Base-by-base conservation (phyloP, 1,140 invertebrate species). In the Venturia canescens region DNA sequence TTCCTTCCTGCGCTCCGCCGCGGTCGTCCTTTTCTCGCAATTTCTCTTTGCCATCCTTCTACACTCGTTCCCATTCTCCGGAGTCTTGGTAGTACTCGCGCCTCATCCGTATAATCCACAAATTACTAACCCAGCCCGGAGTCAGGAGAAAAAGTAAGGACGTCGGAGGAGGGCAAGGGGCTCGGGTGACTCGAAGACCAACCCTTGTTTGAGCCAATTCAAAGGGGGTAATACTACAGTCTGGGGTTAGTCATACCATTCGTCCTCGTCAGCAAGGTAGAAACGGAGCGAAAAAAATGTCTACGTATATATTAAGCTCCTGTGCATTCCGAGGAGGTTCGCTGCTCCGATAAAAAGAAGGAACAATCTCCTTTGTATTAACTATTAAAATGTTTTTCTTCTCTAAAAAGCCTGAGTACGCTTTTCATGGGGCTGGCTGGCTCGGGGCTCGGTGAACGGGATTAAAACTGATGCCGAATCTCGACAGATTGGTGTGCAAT, bases 61-160 rank as follows among this genome's bases (percentile, higher is more conserved):
- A 57, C 23, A 53, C 26, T 67, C 44, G 50, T 66, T 79, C 74
- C 27, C 31, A 69, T 76, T 80, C 60, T 69, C 29, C 21, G 23
- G 26, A 53, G 50, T 50, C 60, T 78, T 69, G 44, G 16, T 70
- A 78, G 16, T 70, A 78, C 63, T 79, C 50, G 44, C 31, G 79
- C 67, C 69, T 83, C 71, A 81, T 84, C 83, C 83, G 86, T 88
- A 88, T 89, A 90, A 90, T 88, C 85, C 89, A 85, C 87, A 89
- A 90, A 89, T 90, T 90, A 89, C 88, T 87, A 88, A 87, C 87
- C 86, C 83, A 85, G 84, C 87, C 86, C 82, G 23, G 63, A 76
- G 74, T 70, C 78, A 60, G 50, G 44, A 60, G 31, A 29, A 60
- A 74, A 48, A 50, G 71, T 15, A 53, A 27, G 23, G 60, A 63